Evolutionary conservation across 2,797 vertebrate species (phyloP).

Genomic region (Chiroxiphia lanceolata): DNA sequence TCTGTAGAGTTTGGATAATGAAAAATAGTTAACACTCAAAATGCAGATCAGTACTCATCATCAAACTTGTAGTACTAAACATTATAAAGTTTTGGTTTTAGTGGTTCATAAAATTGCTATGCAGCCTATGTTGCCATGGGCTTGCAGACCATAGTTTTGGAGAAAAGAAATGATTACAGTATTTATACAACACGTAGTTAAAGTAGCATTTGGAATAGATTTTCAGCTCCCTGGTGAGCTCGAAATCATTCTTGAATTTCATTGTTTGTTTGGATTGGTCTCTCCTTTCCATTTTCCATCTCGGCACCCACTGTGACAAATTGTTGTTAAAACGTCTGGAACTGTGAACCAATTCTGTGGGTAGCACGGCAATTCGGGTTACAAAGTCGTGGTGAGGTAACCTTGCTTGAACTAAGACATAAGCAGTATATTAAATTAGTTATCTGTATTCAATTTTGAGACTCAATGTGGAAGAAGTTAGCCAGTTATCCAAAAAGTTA

Average conservation of each 20-base stretch:
- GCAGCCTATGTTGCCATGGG: background rate
- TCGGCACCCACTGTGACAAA: background rate
- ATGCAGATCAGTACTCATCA: background rate
- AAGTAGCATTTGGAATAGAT: conserved; percentile 29
- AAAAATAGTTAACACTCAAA: background rate
- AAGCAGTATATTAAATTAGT: background rate
- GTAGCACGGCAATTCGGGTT: background rate
- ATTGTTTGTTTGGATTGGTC: background rate
- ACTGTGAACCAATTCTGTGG: background rate
- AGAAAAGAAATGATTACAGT: background rate
- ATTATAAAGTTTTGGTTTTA: background rate
- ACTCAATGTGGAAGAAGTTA: background rate
- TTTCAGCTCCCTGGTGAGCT: conserved; percentile 14
- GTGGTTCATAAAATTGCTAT: background rate
- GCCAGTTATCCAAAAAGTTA: background rate
- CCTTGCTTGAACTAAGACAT: background rate
- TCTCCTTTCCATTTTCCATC: conserved; percentile 9
- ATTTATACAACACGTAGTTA: background rate
- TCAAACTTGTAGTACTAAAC: background rate
- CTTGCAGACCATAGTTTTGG: background rate
- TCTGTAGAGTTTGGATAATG: background rate
- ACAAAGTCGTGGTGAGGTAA: background rate
- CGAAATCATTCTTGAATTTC: background rate
- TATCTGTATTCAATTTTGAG: background rate
- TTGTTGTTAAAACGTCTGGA: background rate